phyloP scores from a whole-genome alignment of 1,140 invertebrate species.

The Cyclargus thomasi region DNA sequence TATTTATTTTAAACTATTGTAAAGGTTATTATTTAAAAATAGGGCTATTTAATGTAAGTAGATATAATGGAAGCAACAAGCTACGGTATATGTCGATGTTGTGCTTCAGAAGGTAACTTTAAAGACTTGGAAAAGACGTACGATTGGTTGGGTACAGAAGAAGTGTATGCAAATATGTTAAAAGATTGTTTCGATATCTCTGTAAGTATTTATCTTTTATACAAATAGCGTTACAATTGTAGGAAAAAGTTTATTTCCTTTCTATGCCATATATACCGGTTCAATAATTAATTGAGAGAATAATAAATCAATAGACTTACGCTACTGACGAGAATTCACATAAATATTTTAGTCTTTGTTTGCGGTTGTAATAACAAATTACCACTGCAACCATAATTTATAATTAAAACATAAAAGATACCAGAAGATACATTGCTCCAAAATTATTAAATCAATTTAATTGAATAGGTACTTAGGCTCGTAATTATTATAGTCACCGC shows the following conservation, averaged over 20 bases:
- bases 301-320: too few species aligned
- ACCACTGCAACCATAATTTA: too few species aligned
- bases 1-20: conserved; percentile 29
- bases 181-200: conserved; percentile 60
- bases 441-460: background rate
- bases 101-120: conserved; percentile 55
- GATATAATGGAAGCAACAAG: conserved; percentile 46
- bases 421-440: background rate
- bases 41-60: conserved; percentile 37
- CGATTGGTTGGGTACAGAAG: conserved; percentile 61
- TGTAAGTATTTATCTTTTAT: conserved; percentile 35
- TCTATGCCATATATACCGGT: background rate
- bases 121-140: conserved; percentile 54
- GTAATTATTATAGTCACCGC: too few species aligned
- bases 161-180: conserved; percentile 61
- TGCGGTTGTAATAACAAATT: background rate
- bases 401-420: background rate
- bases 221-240: background rate
- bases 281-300: too few species aligned
- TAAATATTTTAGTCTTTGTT: background rate
- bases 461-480: background rate
- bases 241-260: too few species aligned
- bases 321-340: too few species aligned
- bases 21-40: conserved; percentile 32
- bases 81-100: conserved; percentile 59